These are phyloP conservation scores for Limnephilus lunatus DNA, from an alignment of 2,888 invertebrate genomes.

Conservation along the genomic window DNA sequence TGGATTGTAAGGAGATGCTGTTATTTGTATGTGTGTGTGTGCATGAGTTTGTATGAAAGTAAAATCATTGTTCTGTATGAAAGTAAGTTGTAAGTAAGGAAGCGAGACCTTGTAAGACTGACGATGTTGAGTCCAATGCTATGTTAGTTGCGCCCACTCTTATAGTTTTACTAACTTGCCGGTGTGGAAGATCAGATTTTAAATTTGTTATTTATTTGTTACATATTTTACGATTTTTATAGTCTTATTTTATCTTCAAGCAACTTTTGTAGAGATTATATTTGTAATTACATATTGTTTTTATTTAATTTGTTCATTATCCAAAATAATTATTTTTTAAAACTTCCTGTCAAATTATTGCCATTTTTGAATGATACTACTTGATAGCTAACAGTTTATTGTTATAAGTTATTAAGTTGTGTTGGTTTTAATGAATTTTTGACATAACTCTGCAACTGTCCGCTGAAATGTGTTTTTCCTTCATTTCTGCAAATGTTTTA, in stretches of 20 bases:
- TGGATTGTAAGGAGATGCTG: not conserved
- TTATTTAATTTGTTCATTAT: not conserved
- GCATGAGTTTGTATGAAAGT: not conserved
- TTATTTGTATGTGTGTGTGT: not conserved
- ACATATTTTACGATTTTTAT: slow-evolving; percentile 40
- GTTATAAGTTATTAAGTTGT: not conserved
- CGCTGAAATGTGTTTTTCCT: not conserved
- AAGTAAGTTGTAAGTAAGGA: slow-evolving; percentile 2
- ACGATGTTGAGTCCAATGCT: slow-evolving; percentile 7
- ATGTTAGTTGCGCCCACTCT: slow-evolving; percentile 19
- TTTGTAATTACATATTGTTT: slow-evolving; percentile 36
- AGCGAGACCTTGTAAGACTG: slow-evolving; percentile 26
- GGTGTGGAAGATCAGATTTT: slow-evolving; percentile 15
- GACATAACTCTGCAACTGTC: not conserved
- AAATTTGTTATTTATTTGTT: slow-evolving; percentile 46
- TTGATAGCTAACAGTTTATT: not conserved
- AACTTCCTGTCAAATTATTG: not conserved
- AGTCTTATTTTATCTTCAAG: not conserved
- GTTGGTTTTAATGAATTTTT: not conserved
- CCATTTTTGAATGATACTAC: not conserved
- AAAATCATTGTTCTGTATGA: slow-evolving; percentile 5
- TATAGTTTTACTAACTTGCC: slow-evolving; percentile 6
- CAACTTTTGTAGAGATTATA: slow-evolving; percentile 24
- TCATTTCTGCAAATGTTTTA: not conserved
- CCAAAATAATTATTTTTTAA: not conserved